phyloP scores from a whole-genome alignment of 2,888 invertebrate species.

The Octodonta nipae region DNA sequence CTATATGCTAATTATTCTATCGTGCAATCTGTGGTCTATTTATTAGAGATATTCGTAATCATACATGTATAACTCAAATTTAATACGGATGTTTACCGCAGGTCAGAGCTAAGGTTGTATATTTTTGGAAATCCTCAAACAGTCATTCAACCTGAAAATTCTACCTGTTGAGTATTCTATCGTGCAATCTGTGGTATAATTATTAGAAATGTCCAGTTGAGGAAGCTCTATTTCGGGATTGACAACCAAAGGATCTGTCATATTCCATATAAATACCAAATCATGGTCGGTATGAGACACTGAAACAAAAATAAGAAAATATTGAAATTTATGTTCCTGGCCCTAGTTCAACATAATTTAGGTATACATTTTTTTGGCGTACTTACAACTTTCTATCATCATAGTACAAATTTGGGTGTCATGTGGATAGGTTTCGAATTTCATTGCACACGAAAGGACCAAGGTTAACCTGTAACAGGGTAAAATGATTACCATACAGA shows the following conservation, averaged over 20 bases:
- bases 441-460: conserved; percentile 86
- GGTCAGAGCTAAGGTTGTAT: too few relatives aligned
- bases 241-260: conserved; percentile 73
- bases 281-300: conserved; percentile 84
- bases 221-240: conserved; percentile 80
- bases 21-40: too few relatives aligned
- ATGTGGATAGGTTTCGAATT: conserved; percentile 85
- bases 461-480: conserved; percentile 67
- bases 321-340: too few relatives aligned
- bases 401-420: conserved; percentile 87
- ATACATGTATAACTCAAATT: too few relatives aligned
- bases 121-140: too few relatives aligned
- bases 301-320: too few relatives aligned
- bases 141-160: too few relatives aligned
- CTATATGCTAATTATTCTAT: conserved; percentile 75
- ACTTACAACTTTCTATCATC: conserved; percentile 90
- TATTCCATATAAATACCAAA: conserved; percentile 79
- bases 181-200: conserved; percentile 80
- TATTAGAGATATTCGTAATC: too few relatives aligned
- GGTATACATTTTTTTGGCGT: too few relatives aligned
- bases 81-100: too few relatives aligned
- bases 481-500: conserved; percentile 23
- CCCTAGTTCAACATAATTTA: too few relatives aligned
- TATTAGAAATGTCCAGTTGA: conserved; percentile 74
- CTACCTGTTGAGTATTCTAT: conserved; percentile 68